Evolutionary conservation across 2,113 vertebrate species (phyloP), one percentile per base, ranked within the genome.

Genomic region (Anhinga rufa): DNA sequence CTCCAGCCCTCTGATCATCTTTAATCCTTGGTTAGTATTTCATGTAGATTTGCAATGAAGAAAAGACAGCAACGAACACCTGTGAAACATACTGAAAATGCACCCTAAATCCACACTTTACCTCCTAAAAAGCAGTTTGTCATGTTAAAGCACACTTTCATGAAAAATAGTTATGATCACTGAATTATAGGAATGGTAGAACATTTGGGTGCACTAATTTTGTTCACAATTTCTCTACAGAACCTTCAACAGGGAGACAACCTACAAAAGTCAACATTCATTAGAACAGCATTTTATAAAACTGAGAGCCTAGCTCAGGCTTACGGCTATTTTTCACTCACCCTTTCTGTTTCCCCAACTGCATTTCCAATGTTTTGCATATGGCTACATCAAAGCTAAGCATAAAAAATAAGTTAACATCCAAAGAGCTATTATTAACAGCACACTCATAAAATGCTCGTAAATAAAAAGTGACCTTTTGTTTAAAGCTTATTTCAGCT

Each of bases 361-460:
- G 25, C 36, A 77, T 74, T 74, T 57, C 49, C 91, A 93, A 40
- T n/a, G 71, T 82, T 95, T 93, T 96, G 84, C 92, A 90, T 62
- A 82, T 77, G 75, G 74, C 49, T 87, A 71, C 87, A 96, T 87
- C 70, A 69, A 94, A 95, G 78, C 36, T 49, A 69, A 79, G 17
- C 42, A 58, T 61, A 71, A 89, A 75, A 34, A 76, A 94, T 81
- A 93, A 71, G 20, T 72, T 87, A 82, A 57, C 48, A 65, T 92
- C 61, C 89, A 94, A 80, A 85, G 84, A 90, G 40, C 70, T 80
- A 64, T 81, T 88, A 7, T 22, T 22, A 93, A 80, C 22, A 92
- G 64, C 4, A 2, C 1, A 2, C 52, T 87, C 11, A 6, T 89
- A 79, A 95, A 95, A 20, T 15, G 14, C 24, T 49, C 1, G 1